Percentiles rank a stretch among this genome's conserved stretches.
Evolutionary conservation across 2,888 invertebrate genomes (phyloP).

Genomic region (Lasioglossum pauxillum): DNA sequence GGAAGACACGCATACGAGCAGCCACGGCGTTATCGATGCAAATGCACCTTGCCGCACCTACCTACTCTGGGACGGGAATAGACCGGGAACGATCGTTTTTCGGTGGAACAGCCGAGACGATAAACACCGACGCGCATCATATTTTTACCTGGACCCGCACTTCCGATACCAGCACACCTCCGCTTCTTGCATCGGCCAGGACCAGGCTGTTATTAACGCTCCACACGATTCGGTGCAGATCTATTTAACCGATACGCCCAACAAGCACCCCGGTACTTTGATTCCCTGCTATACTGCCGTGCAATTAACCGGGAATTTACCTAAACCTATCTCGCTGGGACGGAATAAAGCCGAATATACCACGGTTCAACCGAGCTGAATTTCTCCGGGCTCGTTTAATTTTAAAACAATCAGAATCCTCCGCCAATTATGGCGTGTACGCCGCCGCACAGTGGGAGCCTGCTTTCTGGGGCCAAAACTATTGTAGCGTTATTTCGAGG

Average conservation of each 20-base stretch:
- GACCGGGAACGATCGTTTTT: constrained; percentile 58
- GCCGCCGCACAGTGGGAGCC: neutral
- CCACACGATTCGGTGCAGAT: constrained; percentile 7
- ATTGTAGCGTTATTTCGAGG: no score
- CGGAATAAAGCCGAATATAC: neutral
- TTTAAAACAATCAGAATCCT: neutral
- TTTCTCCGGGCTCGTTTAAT: constrained; percentile 2
- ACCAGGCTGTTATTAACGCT: neutral
- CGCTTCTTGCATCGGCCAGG: neutral
- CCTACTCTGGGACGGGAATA: constrained; percentile 59
- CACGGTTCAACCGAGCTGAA: neutral
- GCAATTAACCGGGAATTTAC: constrained; percentile 23
- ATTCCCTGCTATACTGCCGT: neutral
- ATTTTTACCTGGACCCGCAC: neutral
- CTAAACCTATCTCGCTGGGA: neutral
- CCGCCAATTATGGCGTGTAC: neutral
- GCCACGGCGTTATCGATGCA: constrained; percentile 69
- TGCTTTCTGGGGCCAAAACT: no score
- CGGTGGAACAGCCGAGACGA: constrained; percentile 11
- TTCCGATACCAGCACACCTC: neutral
- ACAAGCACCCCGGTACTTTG: neutral
- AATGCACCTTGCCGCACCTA: constrained; percentile 70
- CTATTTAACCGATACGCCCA: neutral
- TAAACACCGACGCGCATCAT: constrained; percentile 11
- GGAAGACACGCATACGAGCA: constrained; percentile 66